Evolutionary conservation across 2,797 vertebrate genomes (phyloP), one percentile per base, ranked within the genome.

Genomic region (Falco novaeseelandiae): DNA sequence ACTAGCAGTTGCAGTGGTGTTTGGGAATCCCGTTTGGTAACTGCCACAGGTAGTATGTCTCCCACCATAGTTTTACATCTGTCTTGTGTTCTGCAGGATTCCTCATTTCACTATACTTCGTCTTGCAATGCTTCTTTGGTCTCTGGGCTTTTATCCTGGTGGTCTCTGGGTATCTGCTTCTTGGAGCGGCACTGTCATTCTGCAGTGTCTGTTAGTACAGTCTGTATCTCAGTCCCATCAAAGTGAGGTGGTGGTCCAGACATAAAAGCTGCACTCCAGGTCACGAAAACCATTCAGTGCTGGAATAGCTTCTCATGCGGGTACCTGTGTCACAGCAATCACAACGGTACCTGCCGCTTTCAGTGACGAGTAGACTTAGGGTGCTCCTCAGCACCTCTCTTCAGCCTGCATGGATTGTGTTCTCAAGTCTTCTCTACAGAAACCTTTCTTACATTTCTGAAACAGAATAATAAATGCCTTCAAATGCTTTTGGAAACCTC

Each of bases 401-500:
- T 80, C 40, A 63, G 42, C 21, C 65, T 3, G 3, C 12, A 5
- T 6, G n/a, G 59, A 51, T 22, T 73, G 23, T 48, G 46, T 79
- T 87, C 87, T 90, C 30, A 40, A 59, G 48, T 57, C n/a, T 51
- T 61, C 49, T 46, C 63, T 69, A 26, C 34, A 89, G 71, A 91
- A 71, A 54, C 44, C 30, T 59, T 52, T 62, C 46, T 76, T 51
- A 14, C 10, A 2, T 86, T 91, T 92, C 73, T 90, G 69, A 94
- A 87, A 90, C 40, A 67, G 71, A 73, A 82, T 11, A 8, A 62
- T 57, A 66, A 88, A 90, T 86, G 26, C 58, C 76, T 92, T 87
- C 61, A 88, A 72, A 79, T 81, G 38, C 42, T 82, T 93, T 96
- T 55, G 42, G 85, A 93, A 92, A 90, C 38, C 30, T 82, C 46